Evolutionary conservation across 2,888 invertebrate species (phyloP).

Genomic region (Subacronicta megacephala): DNA sequence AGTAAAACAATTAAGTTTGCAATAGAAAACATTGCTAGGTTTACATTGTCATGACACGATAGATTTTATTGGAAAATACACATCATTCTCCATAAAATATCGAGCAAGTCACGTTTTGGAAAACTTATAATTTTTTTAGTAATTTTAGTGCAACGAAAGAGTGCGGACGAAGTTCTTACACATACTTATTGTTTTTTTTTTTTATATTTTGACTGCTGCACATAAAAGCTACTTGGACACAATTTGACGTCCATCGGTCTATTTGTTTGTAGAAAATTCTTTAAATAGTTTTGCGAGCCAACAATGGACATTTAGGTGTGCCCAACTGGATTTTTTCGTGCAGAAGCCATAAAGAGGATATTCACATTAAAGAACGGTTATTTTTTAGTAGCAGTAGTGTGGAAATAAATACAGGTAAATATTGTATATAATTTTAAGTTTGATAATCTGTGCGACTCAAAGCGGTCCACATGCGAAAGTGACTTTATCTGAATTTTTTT

Average conservation of each 20-base stretch:
- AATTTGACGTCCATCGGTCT: neutral
- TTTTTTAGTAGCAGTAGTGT: conserved; percentile 14
- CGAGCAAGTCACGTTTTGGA: conserved; percentile 12
- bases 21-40: neutral
- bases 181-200: neutral
- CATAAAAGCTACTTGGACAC: neutral
- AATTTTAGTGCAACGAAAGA: conserved; percentile 2
- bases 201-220: neutral
- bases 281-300: neutral
- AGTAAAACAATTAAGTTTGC: conserved; percentile 14
- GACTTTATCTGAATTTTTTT: neutral
- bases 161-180: neutral
- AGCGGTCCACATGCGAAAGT: neutral
- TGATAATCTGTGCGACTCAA: conserved; percentile 6
- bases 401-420: conserved; percentile 22
- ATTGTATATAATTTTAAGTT: conserved; percentile 3
- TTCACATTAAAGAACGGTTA: conserved; percentile 2
- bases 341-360: conserved; percentile 1
- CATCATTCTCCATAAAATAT: conserved; percentile 5
- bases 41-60: neutral
- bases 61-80: conserved; percentile 2
- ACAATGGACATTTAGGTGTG: neutral
- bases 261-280: neutral
- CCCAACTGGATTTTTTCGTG: neutral
- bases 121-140: neutral